phyloP scores from a whole-genome alignment of 2,113 vertebrate species.

The Fulica atra region DNA sequence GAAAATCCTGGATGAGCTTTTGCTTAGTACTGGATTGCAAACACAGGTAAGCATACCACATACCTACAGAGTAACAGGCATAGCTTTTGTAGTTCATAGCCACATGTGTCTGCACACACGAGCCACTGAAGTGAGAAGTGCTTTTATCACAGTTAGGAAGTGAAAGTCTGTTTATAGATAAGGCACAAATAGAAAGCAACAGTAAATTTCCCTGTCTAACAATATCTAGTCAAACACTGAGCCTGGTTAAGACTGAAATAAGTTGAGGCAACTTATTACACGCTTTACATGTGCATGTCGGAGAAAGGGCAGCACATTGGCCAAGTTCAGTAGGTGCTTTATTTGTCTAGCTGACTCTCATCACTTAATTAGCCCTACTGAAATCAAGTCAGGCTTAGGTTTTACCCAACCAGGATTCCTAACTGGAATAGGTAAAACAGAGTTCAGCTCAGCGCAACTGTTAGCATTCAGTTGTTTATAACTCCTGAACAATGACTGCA shows the following conservation, averaged over 20 bases:
- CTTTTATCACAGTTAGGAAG: neutral
- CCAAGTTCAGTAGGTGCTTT: neutral
- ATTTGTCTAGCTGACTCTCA: neutral
- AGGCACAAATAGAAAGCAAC: neutral
- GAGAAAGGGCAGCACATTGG: neutral
- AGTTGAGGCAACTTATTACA: neutral
- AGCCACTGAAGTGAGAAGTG: neutral
- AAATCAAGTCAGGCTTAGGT: neutral
- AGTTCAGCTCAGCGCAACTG: neutral
- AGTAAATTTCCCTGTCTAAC: neutral
- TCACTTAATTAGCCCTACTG: neutral
- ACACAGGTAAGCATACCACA: slow-evolving; percentile 41
- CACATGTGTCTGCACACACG: rapidly evolving
- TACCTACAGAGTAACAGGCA: rapidly evolving
- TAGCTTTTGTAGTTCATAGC: neutral
- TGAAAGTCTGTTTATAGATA: neutral
- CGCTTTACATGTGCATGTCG: neutral
- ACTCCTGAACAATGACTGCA: neutral
- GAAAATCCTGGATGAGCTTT: slow-evolving; percentile 74
- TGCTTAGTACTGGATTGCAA: slow-evolving; percentile 56
- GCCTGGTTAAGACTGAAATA: neutral
- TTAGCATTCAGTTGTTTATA: neutral
- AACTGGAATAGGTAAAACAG: neutral
- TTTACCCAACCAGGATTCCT: neutral
- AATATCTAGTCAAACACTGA: neutral